Percentiles rank a stretch among this genome's conserved stretches.
Evolutionary conservation across 2,113 vertebrate genomes (phyloP).

Genomic region (Patagioenas fasciata): DNA sequence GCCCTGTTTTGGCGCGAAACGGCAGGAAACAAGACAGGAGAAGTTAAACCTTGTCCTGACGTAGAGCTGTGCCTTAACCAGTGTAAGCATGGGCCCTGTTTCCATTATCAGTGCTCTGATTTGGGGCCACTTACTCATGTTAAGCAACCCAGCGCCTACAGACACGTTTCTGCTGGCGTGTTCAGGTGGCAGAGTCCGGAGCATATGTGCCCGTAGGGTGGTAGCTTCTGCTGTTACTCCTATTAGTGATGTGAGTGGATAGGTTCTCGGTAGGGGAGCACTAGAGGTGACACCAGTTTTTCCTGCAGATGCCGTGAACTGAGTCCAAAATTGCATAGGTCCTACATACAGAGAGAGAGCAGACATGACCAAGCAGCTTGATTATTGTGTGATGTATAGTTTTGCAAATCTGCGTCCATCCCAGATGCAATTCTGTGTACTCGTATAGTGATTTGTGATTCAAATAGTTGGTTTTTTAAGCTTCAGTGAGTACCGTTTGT

Average conservation of each 20-base stretch:
- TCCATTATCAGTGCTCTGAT: background rate
- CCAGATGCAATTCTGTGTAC: background rate
- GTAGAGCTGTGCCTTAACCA: accelerated
- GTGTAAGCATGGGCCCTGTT: background rate
- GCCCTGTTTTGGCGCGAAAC: accelerated
- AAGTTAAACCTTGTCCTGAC: accelerated
- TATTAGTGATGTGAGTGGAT: background rate
- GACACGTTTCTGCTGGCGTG: accelerated
- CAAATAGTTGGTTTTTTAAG: background rate
- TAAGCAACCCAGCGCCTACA: background rate
- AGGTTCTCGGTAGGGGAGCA: background rate
- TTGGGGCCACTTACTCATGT: background rate
- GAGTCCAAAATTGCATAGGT: background rate
- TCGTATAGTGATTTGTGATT: background rate
- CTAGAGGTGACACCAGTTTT: background rate
- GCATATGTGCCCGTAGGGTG: background rate
- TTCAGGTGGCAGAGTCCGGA: background rate
- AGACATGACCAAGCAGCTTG: background rate
- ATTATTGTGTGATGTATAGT: accelerated
- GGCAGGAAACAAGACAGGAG: background rate
- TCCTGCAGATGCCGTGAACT: background rate
- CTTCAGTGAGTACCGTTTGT: background rate
- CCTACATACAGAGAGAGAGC: background rate
- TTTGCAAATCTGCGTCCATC: background rate
- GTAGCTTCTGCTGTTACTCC: background rate